Conservation (phyloP, 2,888 invertebrate species). For the Caprella mutica region DNA sequence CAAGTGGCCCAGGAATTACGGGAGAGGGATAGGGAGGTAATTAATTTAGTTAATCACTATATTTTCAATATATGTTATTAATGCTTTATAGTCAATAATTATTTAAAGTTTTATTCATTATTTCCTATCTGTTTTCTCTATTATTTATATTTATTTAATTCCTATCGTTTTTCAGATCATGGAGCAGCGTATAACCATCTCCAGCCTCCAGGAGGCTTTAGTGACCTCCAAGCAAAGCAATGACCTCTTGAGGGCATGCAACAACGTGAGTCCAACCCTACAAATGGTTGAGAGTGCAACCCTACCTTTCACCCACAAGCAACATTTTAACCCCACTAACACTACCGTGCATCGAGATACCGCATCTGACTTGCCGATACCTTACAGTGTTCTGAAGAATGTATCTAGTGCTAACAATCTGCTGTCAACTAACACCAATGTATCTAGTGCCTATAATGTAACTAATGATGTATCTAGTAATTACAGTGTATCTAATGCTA, state of each 20-base stretch:
- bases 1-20: constrained; percentile 18
- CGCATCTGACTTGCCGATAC: no score
- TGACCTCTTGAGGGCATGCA: constrained; percentile 23
- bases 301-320: constrained; percentile 11
- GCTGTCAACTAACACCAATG: no score
- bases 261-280: constrained; percentile 11
- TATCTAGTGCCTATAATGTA: no score
- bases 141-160: not conserved
- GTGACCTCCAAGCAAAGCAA: constrained; percentile 23
- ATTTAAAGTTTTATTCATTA: not conserved
- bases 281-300: constrained; percentile 16
- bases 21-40: constrained; percentile 25
- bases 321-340: no score
- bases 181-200: constrained; percentile 27
- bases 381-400: no score
- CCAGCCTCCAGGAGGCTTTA: constrained; percentile 28
- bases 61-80: no score
- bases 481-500: no score
- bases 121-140: not conserved
- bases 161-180: constrained; percentile 7
- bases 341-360: no score
- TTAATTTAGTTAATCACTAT: no score
- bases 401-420: no score
- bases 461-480: no score
- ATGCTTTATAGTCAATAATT: not conserved